Evolutionary conservation across 2,797 vertebrate species (phyloP), one percentile per base, ranked within the genome.

Genomic region (Molossus alvarezi): DNA sequence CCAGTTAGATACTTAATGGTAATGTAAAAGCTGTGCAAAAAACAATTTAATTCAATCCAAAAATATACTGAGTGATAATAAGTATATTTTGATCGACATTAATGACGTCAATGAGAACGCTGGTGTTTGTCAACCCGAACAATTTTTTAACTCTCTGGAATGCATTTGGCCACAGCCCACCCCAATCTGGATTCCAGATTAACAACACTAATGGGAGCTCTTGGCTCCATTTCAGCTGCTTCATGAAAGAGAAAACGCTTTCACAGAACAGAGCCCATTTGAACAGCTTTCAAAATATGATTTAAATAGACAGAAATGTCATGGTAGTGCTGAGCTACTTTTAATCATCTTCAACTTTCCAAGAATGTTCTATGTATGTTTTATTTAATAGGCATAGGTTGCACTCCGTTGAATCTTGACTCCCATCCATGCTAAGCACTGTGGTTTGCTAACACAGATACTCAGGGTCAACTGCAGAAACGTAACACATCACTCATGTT

Each of bases 241-340:
- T 95, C 65, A 53, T 67, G 80, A 81, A 88, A 95, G 53, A 83
- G 48, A 94, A 92, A 92, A 88, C 37, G 71, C 60, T 96, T 95
- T 89, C 75, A 83, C 82, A 92, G 51, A 96, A 93, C 11, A 76
- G 57, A 48, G 86, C 29, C 76, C 48, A 65, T 37, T 82, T 48
- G 80, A 92, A 79, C 17, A 67, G 58, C 15, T 58, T 27, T 85
- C 81, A 75, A 94, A 86, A 83, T 57, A 80, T 4, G 41, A 88
- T n/a, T 94, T 73, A 84, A 73, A 80, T 8, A 18, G 51, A 75
- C 33, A 90, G 53, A 94, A 90, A 91, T 87, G 60, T 53, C 17
- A 51, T 58, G 33, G 69, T 57, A 81, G 8, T 41, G 53, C 45
- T 87, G 48, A 95, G 62, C 77, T 67, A 88, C 77, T 92, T 94